Evolutionary conservation across 2,888 invertebrate species (phyloP).

Genomic region (Sinopyrophorus schimmeli): DNA sequence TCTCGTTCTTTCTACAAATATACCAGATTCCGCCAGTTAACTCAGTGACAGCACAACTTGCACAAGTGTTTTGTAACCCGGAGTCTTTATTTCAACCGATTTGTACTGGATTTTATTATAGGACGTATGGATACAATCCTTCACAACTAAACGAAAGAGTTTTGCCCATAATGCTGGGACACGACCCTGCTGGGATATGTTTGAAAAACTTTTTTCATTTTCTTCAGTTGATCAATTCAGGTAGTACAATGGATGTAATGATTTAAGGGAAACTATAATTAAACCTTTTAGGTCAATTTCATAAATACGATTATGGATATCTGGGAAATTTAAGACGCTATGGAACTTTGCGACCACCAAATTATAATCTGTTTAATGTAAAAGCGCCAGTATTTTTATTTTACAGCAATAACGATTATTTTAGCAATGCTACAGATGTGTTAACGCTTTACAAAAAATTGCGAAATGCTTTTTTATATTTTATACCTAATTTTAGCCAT

Average conservation of each 20-base stretch:
- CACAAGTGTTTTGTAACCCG: conserved; percentile 60
- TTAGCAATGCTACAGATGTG: conserved; percentile 56
- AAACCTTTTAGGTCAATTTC: conserved; percentile 30
- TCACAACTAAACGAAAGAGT: conserved; percentile 57
- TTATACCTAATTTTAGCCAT: conserved; percentile 61
- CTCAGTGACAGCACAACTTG: too few relatives aligned
- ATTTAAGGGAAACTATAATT: too few relatives aligned
- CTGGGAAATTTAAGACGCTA: conserved; percentile 36
- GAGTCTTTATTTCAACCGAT: conserved; percentile 60
- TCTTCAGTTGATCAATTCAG: conserved; percentile 33
- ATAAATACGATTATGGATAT: conserved; percentile 19
- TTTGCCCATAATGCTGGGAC: conserved; percentile 36
- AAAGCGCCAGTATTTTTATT: conserved; percentile 53
- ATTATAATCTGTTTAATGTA: conserved; percentile 49
- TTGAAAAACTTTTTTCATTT: conserved; percentile 37
- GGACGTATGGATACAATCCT: conserved; percentile 65
- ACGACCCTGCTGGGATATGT: conserved; percentile 37
- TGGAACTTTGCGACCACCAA: conserved; percentile 45
- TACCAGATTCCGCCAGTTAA: too few relatives aligned
- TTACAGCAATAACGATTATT: conserved; percentile 55
- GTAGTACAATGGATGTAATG: too few relatives aligned
- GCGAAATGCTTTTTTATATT: conserved; percentile 54
- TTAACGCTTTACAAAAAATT: conserved; percentile 53
- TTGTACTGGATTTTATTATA: conserved; percentile 69
- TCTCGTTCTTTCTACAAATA: too few relatives aligned